Evolutionary conservation across 1,140 invertebrate genomes (phyloP), one percentile per base, ranked within the genome.

Genomic region (Bombus sibiricus): DNA sequence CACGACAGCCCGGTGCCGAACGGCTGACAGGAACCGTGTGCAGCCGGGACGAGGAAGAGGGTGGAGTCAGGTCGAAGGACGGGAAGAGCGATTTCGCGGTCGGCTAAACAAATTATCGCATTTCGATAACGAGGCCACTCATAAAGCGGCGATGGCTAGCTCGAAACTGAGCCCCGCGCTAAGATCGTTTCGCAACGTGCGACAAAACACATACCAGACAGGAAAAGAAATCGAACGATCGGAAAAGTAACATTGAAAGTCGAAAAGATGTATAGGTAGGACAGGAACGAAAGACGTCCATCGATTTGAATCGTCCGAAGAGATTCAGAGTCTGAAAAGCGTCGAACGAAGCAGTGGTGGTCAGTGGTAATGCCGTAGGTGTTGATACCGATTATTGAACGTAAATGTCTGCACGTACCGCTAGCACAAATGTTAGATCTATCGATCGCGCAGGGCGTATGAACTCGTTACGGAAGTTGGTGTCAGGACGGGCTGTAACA

Each of bases 81-180:
- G 80, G 64, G 76, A 71, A 75, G 71, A 84, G 47, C 57, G 86
- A 86, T 91, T 91, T 90, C 85, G 90, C 76, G 90, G 85, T 91
- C 69, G 85, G 80, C 87, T 91, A 91, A 91, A 91, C 90, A 91
- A 91, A 91, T 91, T 89, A 91, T 91, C 90, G 90, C 88, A 89
- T 91, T 91, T 91, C 90, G 90, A 91, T 91, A 91, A 91, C 90
- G 87, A 91, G 90, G 82, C 83, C 90, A 85, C 87, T 91, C 76
- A 77, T 87, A 87, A 88, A 91, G 81, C n/a, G 87, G 18, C 62
- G 69, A 34, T 28, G 74, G 37, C 18, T 39, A 34, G 3, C 47
- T 32, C 62, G 18, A 71, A 82, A n/a, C 37, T 37, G 64, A 28
- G 22, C 10, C 25, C 68, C 57, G 4, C 34, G 32, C 18, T n/a